A percentile compares a stretch with the other conserved stretches of the same genome.
phyloP scores from a whole-genome alignment of 2,113 vertebrate genomes.

The Rhinopomastus cyanomelas region DNA sequence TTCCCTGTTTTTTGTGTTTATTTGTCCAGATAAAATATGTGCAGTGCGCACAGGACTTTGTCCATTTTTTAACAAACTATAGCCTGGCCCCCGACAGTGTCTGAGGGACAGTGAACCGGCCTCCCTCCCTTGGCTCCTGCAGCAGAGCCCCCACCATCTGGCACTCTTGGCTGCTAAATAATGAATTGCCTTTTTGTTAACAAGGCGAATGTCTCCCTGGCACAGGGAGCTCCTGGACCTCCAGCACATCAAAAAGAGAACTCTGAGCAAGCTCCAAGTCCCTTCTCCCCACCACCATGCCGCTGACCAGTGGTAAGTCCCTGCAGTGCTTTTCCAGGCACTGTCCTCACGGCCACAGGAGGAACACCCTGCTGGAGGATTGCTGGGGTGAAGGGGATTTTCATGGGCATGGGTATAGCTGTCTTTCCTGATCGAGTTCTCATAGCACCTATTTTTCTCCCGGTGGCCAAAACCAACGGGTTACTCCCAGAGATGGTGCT shows the following conservation, averaged over 20 bases:
- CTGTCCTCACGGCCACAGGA: rapidly evolving
- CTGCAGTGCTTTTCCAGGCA: constrained; percentile 9
- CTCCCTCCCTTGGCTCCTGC: background rate
- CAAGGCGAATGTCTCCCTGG: constrained; percentile 9
- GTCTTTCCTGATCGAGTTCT: too few relatives aligned
- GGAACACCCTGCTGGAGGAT: background rate
- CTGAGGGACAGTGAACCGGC: too few relatives aligned
- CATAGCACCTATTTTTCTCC: background rate
- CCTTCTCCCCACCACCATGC: background rate
- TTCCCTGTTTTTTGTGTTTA: too few relatives aligned
- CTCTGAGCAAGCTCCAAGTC: background rate
- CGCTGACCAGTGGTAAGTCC: background rate
- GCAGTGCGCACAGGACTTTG: too few relatives aligned
- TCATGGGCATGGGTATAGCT: background rate
- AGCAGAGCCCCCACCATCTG: constrained; percentile 45
- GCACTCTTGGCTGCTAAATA: constrained; percentile 55
- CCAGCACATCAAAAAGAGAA: constrained; percentile 23
- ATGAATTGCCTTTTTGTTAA: constrained; percentile 61
- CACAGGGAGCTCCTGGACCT: background rate
- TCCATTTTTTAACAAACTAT: too few relatives aligned
- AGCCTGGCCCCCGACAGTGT: too few relatives aligned
- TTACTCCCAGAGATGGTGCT: background rate
- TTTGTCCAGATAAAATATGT: too few relatives aligned
- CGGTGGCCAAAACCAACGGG: background rate
- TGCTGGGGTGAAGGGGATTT: background rate